Evolutionary conservation across 2,888 invertebrate genomes (phyloP), one percentile per base, ranked within the genome.

Genomic region (Tachina lurida): DNA sequence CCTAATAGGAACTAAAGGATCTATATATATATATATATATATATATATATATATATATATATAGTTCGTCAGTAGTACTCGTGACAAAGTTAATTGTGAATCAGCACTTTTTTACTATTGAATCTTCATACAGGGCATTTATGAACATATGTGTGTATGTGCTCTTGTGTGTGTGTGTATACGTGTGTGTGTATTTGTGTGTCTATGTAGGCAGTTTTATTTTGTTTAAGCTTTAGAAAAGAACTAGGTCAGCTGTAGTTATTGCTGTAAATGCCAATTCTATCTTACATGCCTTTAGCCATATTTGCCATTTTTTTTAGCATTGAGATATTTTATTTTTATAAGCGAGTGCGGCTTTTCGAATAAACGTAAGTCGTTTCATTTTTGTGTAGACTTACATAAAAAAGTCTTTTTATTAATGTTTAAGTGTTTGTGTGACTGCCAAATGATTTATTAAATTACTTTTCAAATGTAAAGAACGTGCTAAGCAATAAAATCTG

Each of bases 391-490:
- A 75, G 56, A 70, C 70, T 75, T 58, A 74, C 45, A 60, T 45
- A 47, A n/a, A 22, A 52, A 45, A 63, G 31, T 13, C 17, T 31
- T 54, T 47, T 70, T 17, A n/a, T n/a, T 4, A 5, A 5, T 41
- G 41, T 22, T 17, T 41, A 39, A 43, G 47, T 19, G 39, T 41
- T n/a, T 74, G 80, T 70, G 52, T 65, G 80, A 60, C 80, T 80
- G 62, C 67, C 67, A 76, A 76, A 76, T 84, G 84, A 84, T 84
- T 84, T 84, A 84, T 80, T 80, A 84, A 84, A 80, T 84, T 84
- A 80, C 73, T 80, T 84, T 77, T 31, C 45, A 3, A 60, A 47
- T 54, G 60, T 68, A 75, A 71, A 76, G 54, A 68, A 81, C 73
- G 77, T 63, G 68, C 43, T 47, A 73, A 68, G 77, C 67, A 81